A percentile compares a stretch with the other conserved stretches of the same genome.
phyloP scores from a whole-genome alignment of 2,797 vertebrate species.

The Tamandua tetradactyla region DNA sequence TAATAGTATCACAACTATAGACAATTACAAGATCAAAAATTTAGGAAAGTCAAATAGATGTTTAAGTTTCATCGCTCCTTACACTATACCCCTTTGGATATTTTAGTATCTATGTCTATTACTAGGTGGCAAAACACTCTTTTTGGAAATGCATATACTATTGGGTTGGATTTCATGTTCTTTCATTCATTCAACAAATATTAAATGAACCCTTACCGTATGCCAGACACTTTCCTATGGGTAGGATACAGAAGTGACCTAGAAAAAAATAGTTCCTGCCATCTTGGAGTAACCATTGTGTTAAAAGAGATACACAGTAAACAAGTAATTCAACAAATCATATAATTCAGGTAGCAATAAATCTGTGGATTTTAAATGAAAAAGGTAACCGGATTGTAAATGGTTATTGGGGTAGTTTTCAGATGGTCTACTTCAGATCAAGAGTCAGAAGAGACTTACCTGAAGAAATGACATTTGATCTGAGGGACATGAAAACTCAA shows the following conservation, averaged over 20 bases:
- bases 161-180: not conserved
- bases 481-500: not conserved
- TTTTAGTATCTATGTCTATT: not conserved
- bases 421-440: not conserved
- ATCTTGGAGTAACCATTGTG: not conserved
- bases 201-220: not conserved
- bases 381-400: not conserved
- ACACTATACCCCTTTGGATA: too few species aligned
- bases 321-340: fast-evolving
- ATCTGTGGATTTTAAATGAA: not conserved
- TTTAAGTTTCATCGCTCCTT: fast-evolving
- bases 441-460: not conserved
- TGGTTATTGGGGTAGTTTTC: not conserved
- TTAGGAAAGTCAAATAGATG: fast-evolving
- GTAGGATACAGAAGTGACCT: not conserved
- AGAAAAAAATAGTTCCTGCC: not conserved
- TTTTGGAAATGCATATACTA: fast-evolving
- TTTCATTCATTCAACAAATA: not conserved
- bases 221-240: not conserved
- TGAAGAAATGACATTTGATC: not conserved
- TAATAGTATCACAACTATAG: not conserved
- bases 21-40: not conserved
- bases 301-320: not conserved
- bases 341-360: not conserved
- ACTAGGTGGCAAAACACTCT: not conserved